Percentiles rank a stretch among this genome's conserved stretches.
These are phyloP conservation scores for Argentina silus DNA, from an alignment of 2,797 vertebrate genomes.

Conservation along the genomic window DNA sequence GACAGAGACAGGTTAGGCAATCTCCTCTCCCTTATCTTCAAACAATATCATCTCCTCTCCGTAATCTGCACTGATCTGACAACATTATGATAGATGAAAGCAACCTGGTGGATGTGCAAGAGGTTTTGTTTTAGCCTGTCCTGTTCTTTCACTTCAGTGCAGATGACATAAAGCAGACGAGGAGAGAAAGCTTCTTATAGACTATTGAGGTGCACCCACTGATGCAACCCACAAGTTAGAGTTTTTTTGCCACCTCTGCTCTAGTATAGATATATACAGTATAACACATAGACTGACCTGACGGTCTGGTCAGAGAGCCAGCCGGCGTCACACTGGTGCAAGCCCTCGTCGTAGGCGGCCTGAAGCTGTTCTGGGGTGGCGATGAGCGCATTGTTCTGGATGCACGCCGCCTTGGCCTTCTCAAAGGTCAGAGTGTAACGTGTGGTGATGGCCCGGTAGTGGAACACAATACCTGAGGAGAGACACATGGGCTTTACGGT, in stretches of 20 bases:
- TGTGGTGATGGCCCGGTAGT: conserved; percentile 91
- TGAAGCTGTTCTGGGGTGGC: conserved; percentile 92
- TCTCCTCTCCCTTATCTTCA: no score
- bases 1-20: no score
- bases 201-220: no score
- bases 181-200: no score
- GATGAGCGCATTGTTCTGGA: conserved; percentile 89
- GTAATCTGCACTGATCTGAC: no score
- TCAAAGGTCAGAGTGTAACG: conserved; percentile 93
- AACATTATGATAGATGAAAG: no score
- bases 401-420: conserved; percentile 86
- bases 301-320: conserved; percentile 96
- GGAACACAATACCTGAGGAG: conserved; percentile 89
- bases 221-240: no score
- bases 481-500: background rate
- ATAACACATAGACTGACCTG: conserved; percentile 71
- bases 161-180: background rate
- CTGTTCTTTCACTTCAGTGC: background rate
- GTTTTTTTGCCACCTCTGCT: no score
- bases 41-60: no score
- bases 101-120: no score
- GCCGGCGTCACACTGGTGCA: conserved; percentile 95
- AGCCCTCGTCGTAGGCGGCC: conserved; percentile 91
- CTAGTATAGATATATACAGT: no score
- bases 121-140: no score